Evolutionary conservation across 2,888 invertebrate genomes (phyloP).

Genomic region (Noctua fimbriata): DNA sequence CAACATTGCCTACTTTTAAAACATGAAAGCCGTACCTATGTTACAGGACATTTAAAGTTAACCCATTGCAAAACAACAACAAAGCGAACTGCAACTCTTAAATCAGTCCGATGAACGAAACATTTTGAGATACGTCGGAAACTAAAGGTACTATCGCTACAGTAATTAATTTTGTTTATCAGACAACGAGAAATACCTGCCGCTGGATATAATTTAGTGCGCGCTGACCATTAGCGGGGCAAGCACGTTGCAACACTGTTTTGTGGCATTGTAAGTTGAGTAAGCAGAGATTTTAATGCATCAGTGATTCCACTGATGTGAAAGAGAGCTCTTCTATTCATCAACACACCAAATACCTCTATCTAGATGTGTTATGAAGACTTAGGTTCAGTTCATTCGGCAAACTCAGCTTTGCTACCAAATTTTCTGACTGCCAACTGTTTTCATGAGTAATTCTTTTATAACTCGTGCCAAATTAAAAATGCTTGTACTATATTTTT

Average conservation of each 20-base stretch:
- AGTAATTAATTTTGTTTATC: conserved; percentile 71
- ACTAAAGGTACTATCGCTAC: conserved; percentile 63
- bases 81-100: conserved; percentile 21
- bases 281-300: background rate
- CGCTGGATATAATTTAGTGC: conserved; percentile 64
- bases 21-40: background rate
- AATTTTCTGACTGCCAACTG: background rate
- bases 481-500: too few species aligned
- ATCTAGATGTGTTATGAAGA: too few species aligned
- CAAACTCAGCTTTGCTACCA: background rate
- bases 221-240: conserved; percentile 36
- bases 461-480: background rate
- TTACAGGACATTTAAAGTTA: background rate
- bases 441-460: background rate
- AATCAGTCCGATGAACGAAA: conserved; percentile 59
- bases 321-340: background rate
- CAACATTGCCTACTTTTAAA: background rate
- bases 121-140: conserved; percentile 61
- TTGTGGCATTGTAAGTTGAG: conserved; percentile 23
- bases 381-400: too few species aligned
- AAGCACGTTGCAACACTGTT: conserved; percentile 43
- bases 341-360: too few species aligned
- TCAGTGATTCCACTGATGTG: background rate
- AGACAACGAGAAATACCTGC: conserved; percentile 64
- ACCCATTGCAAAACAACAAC: conserved; percentile 19